Conservation (phyloP, 2,888 invertebrate genomes). For the Diploptera punctata region DNA sequence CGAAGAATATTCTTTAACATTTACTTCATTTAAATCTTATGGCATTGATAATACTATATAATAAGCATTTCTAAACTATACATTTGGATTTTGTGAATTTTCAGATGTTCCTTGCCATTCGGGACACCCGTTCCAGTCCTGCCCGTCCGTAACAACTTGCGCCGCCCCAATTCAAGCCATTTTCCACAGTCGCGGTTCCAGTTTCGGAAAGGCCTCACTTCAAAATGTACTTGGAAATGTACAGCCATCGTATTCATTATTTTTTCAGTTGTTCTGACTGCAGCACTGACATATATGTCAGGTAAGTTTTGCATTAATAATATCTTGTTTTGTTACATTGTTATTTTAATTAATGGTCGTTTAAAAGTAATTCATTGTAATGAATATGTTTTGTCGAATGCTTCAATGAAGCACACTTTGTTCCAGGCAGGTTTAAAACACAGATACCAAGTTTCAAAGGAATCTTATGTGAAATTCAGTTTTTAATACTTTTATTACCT, state of each 20-base stretch:
- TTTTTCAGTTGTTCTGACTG: constrained; percentile 80
- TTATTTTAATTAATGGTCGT: too few relatives aligned
- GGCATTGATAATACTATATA: background rate
- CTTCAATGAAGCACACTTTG: too few relatives aligned
- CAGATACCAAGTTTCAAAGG: too few relatives aligned
- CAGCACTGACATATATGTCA: constrained; percentile 86
- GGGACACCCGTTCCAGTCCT: constrained; percentile 69
- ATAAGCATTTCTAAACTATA: background rate
- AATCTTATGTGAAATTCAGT: too few relatives aligned
- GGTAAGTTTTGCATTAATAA: too few relatives aligned
- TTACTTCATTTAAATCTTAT: constrained; percentile 7
- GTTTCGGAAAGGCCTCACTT: constrained; percentile 85
- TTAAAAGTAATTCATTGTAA: too few relatives aligned
- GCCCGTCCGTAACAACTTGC: constrained; percentile 75
- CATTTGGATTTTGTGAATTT: constrained; percentile 46
- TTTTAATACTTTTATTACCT: too few relatives aligned
- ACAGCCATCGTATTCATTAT: constrained; percentile 88
- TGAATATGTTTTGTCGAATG: too few relatives aligned
- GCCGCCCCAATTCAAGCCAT: constrained; percentile 71
- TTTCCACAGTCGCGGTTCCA: constrained; percentile 80
- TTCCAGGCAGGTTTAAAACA: too few relatives aligned
- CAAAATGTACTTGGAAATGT: constrained; percentile 91
- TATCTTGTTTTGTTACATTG: too few relatives aligned
- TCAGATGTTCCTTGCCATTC: constrained; percentile 68
- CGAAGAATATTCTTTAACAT: too few relatives aligned